Evolutionary conservation across 2,797 vertebrate species (phyloP).

Genomic region (Toxotes lorentzi): DNA sequence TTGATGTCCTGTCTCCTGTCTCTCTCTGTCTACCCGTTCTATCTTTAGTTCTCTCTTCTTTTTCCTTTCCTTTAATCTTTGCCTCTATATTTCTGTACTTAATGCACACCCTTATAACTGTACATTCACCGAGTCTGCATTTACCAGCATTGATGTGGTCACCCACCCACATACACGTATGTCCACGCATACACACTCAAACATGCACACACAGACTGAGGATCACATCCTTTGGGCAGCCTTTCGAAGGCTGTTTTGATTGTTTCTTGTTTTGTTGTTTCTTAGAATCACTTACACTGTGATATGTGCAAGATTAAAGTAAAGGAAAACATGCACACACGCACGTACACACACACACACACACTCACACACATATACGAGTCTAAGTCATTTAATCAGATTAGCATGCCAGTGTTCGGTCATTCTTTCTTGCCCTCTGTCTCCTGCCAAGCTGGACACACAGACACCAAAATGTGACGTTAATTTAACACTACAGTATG

Average conservation of each 20-base stretch:
- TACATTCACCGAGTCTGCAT: conserved; percentile 3
- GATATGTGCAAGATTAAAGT: neutral
- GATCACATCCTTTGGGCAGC: conserved; percentile 9
- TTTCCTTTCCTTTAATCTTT: conserved; percentile 21
- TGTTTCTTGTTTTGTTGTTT: too few species aligned
- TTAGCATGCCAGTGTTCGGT: conserved; percentile 34
- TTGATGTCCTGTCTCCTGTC: neutral
- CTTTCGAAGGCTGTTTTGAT: conserved; percentile 25
- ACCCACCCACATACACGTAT: conserved; percentile 13
- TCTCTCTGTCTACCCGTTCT: neutral
- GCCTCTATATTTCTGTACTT: neutral
- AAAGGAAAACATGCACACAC: neutral
- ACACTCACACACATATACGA: conserved; percentile 2
- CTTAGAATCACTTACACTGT: neutral
- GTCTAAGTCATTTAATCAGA: conserved; percentile 47
- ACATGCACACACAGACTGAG: neutral
- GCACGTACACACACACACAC: conserved; percentile 3
- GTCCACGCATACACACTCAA: neutral
- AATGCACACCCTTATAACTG: neutral
- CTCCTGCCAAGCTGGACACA: conserved; percentile 26
- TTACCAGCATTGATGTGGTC: conserved; percentile 23
- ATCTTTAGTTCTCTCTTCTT: neutral
- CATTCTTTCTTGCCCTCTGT: conserved; percentile 9
- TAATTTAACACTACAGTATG: conserved; percentile 3
- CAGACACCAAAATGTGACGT: neutral